Percentiles rank a stretch among this genome's conserved stretches.
These are phyloP conservation scores for Hydra vulgaris DNA, from an alignment of 30 jellyfish, hydroid and myxozoan species.

Conservation along the genomic window DNA sequence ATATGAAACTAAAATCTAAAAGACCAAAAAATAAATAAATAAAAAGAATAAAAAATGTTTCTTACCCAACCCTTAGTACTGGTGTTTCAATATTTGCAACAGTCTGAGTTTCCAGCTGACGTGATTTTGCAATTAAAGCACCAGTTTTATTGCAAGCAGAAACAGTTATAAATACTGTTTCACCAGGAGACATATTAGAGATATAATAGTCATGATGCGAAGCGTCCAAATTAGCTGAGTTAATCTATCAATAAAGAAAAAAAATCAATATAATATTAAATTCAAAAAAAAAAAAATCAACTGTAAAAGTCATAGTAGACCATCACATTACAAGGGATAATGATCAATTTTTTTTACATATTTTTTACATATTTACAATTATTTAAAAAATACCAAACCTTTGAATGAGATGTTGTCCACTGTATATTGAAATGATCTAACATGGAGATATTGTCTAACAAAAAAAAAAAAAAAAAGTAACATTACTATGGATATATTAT, in stretches of 20 bases:
- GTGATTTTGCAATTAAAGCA: constrained; percentile 25
- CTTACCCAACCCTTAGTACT: constrained; percentile 32
- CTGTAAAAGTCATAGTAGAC: neutral
- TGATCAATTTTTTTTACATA: too few relatives aligned
- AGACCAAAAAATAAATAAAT: neutral
- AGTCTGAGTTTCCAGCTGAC: constrained; percentile 39
- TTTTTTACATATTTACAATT: neutral
- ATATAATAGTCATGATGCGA: constrained; percentile 26
- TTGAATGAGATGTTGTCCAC: constrained; percentile 31
- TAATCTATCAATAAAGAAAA: neutral
- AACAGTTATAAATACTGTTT: constrained; percentile 28
- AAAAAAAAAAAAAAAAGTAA: neutral
- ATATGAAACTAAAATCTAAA: neutral
- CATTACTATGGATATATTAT: too few relatives aligned
- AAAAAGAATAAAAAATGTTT: neutral
- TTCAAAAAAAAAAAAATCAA: neutral
- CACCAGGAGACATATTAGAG: constrained; percentile 15
- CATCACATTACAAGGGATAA: too few relatives aligned
- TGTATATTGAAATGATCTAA: constrained; percentile 24
- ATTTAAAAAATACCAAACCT: constrained; percentile 15
- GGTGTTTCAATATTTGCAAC: constrained; percentile 50
- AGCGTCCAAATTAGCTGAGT: constrained; percentile 4
- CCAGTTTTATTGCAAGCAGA: constrained; percentile 32
- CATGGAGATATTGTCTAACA: constrained; percentile 17
- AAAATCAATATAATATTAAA: too few relatives aligned